phyloP scores from a whole-genome alignment of 2,888 invertebrate species.

The Drosophila affinis region DNA sequence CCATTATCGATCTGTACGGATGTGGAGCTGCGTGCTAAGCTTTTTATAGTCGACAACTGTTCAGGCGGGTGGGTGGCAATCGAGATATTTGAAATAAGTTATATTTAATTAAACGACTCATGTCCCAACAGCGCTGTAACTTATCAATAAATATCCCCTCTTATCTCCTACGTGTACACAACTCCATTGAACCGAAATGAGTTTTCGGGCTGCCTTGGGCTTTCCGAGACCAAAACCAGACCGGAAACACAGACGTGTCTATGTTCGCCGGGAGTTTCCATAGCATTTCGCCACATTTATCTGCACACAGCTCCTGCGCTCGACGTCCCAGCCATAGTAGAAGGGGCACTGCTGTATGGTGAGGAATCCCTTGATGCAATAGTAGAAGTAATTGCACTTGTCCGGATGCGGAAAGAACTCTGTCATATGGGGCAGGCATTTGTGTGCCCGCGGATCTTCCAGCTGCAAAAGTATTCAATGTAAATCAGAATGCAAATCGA shows the following conservation, averaged over 20 bases:
- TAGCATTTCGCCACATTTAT: conserved; percentile 78
- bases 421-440: conserved; percentile 75
- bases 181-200: conserved; percentile 23
- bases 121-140: conserved; percentile 51
- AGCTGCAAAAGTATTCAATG: conserved; percentile 48
- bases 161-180: conserved; percentile 57
- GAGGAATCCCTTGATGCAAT: conserved; percentile 81
- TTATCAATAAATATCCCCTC: conserved; percentile 54
- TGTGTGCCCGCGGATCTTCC: conserved; percentile 60
- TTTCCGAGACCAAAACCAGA: conserved; percentile 10
- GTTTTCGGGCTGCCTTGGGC: conserved; percentile 13
- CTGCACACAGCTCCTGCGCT: conserved; percentile 76
- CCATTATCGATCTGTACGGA: conserved; percentile 60
- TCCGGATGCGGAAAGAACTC: conserved; percentile 82
- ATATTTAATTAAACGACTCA: conserved; percentile 66
- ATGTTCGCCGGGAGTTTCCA: conserved; percentile 49
- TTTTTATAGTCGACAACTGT: conserved; percentile 60
- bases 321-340: conserved; percentile 82
- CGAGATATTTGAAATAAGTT: conserved; percentile 53
- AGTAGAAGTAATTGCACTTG: conserved; percentile 82
- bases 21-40: conserved; percentile 43
- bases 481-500: not conserved
- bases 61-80: conserved; percentile 3
- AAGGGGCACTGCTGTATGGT: conserved; percentile 83
- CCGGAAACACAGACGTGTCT: not conserved